phyloP scores from a whole-genome alignment of 2,113 vertebrate species.

The Lycaon pictus region DNA sequence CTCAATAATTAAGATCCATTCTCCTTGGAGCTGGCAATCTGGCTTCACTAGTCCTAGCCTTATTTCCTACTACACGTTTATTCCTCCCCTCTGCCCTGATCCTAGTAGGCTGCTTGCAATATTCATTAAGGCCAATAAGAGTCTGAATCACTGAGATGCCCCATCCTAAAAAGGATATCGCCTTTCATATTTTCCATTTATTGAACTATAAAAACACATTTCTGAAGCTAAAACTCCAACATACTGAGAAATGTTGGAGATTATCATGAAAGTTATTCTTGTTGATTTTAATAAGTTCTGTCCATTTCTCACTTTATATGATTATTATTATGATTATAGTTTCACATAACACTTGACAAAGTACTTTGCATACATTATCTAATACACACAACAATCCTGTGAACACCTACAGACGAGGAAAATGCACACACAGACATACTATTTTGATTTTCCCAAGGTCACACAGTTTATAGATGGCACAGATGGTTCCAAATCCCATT shows the following conservation, averaged over 20 bases:
- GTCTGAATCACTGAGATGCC: neutral
- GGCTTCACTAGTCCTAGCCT: neutral
- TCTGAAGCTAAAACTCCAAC: neutral
- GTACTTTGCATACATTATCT: neutral
- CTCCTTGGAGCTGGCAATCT: neutral
- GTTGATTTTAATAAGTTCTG: conserved; percentile 21
- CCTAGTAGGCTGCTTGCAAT: neutral
- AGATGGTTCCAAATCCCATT: neutral
- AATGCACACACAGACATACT: neutral
- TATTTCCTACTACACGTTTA: neutral
- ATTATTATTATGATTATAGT: neutral
- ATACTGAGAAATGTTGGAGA: neutral
- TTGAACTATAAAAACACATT: neutral
- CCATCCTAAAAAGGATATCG: neutral
- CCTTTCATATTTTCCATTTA: conserved; percentile 1
- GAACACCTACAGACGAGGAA: conserved; percentile 46
- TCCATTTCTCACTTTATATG: conserved; percentile 6
- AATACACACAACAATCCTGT: conserved; percentile 34
- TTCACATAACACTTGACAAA: conserved; percentile 38
- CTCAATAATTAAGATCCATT: neutral
- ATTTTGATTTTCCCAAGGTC: conserved; percentile 51
- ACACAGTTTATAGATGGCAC: neutral
- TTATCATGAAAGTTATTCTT: conserved; percentile 7
- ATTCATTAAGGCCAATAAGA: neutral
- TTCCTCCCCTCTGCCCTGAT: neutral